Evolutionary conservation across 2,113 vertebrate species (phyloP), one percentile per base, ranked within the genome.

Genomic region (Neodontobutis hainanensis): DNA sequence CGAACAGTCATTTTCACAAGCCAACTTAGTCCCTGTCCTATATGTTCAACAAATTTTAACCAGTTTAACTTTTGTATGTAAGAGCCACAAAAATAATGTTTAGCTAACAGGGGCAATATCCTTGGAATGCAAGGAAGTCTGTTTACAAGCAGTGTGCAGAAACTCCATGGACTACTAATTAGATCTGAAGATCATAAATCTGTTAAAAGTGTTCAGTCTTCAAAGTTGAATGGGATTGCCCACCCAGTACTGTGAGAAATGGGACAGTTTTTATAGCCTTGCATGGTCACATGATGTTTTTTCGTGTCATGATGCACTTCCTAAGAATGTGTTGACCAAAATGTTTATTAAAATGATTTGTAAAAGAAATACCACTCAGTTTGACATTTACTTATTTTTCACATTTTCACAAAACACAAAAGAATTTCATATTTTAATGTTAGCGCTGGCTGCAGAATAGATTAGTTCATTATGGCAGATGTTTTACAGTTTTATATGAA

Each of bases 131-230:
- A 43, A 63, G 19, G 48, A 27, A 55, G 40, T 32, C 57, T 70
- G 71, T 81, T 84, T 68, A 61, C 36, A 57, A 11, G 52, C 35
- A 36, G 7, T 36, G 57, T 52, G 67, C 45, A n/a, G 46, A 5
- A 44, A 48, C 68, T 70, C 53, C 75, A 69, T 59, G 52, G 86
- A 87, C 83, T 90, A 82, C 86, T 55, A 83, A 88, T 88, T 71
- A 82, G 84, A 77, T 65, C 62, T 61, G 47, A 68, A 73, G 80
- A 51, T 55, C 84, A 88, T 90, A 89, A 89, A 90, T 90, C 81
- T 83, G 85, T 72, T 83, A 60, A 50, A 58, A 67, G 55, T 83
- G 73, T 81, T 75, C 61, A 70, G 43, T 70, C 68, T 56, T 52
- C 8, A 45, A 9, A n/a, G 34, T 58, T 85, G 80, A 88, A 87